Evolutionary conservation across 2,888 invertebrate genomes (phyloP), one percentile per base, ranked within the genome.

Genomic region (Chydorus sphaericus): DNA sequence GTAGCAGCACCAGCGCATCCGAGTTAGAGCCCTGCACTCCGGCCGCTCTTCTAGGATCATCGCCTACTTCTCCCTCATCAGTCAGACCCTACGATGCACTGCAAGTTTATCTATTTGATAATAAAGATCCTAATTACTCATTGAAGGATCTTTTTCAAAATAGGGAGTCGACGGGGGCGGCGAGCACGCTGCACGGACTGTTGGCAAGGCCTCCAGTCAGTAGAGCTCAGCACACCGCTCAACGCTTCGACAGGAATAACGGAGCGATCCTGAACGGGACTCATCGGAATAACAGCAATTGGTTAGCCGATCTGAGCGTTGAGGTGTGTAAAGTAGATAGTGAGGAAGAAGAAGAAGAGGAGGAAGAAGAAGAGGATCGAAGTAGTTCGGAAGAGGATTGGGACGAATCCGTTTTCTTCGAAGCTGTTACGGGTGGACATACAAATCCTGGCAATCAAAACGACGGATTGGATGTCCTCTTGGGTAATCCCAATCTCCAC

Each of bases 401-500:
- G 44, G 44, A 44, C 44, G 44, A 44, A 28, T 44, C 44, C 3
- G 44, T 44, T 14, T 44, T 44, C 28, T 44, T 44, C 44, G 44
- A 44, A 44, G 44, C 44, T 14, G 44, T 28, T 26, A 28, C 44
- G 4, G 28, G 14, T n/a, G 44, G 44, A 26, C 44, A 44, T 11
- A 11, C 44, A 5, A 44, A n/a, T 23, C 44, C 23, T 44, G 26
- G 5, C 11, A 23, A 44, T 10, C 44, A 44, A 4, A 10, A 44
- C 4, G 33, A 51, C 29, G 18, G 18, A 11, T 11, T 52, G 52
- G 52, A 52, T 37, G 52, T 52, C 20, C 52, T 52, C 5, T 26
- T 52, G 36, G 52, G 52, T 37, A 52, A 52, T 20, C 52, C 52
- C 37, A 52, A 52, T 52, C 52, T 52, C 11, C 52, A 52, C 36